Evolutionary conservation across 1,140 invertebrate genomes (phyloP).

Genomic region (Drosophila saltans): DNA sequence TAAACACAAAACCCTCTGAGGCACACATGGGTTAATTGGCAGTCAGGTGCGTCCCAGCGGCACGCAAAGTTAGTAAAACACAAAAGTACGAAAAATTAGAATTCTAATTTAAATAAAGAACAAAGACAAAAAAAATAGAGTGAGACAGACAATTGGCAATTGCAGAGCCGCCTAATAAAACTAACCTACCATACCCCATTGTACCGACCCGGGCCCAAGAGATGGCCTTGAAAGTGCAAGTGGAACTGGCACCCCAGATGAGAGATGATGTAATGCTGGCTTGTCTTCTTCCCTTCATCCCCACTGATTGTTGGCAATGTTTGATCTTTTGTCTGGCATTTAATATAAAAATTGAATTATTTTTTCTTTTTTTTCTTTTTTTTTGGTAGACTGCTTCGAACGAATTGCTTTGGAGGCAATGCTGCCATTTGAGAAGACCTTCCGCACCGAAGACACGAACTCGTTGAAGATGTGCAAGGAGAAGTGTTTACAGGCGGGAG

Average conservation of each 20-base stretch:
- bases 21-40: slow-evolving; percentile 56
- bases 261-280: slow-evolving; percentile 51
- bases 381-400: slow-evolving; percentile 78
- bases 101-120: slow-evolving; percentile 72
- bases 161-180: slow-evolving; percentile 65
- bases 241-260: slow-evolving; percentile 18
- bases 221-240: slow-evolving; percentile 77
- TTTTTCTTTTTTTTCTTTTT: slow-evolving; percentile 11
- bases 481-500: slow-evolving; percentile 78
- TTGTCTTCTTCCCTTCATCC: slow-evolving; percentile 34
- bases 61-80: slow-evolving; percentile 70
- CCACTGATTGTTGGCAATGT: neutral
- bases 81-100: slow-evolving; percentile 30
- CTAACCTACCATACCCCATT: slow-evolving; percentile 80
- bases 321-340: slow-evolving; percentile 12
- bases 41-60: slow-evolving; percentile 66
- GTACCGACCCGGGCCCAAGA: slow-evolving; percentile 51
- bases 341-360: slow-evolving; percentile 6
- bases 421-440: slow-evolving; percentile 83
- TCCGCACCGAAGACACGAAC: slow-evolving; percentile 83
- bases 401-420: slow-evolving; percentile 82
- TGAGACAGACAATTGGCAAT: slow-evolving; percentile 43
- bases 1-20: slow-evolving; percentile 40
- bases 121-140: slow-evolving; percentile 46
- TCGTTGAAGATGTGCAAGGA: slow-evolving; percentile 81